phyloP scores from a whole-genome alignment of 1,140 invertebrate genomes.

The Drosophila nigromelanica region DNA sequence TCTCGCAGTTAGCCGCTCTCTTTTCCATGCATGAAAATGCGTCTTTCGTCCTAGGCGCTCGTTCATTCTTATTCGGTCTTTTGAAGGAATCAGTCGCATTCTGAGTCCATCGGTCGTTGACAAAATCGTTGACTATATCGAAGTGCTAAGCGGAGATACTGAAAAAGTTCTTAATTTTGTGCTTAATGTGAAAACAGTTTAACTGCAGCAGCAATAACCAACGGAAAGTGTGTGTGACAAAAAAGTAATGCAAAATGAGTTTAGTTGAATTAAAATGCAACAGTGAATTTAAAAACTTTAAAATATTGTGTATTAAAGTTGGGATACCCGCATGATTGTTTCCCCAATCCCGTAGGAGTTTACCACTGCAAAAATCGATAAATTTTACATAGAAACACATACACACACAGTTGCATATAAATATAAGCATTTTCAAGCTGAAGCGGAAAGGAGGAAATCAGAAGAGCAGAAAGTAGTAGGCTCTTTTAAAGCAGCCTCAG shows the following conservation, averaged over 20 bases:
- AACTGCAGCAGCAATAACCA: constrained; percentile 26
- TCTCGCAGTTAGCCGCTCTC: constrained; percentile 1
- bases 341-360: constrained; percentile 51
- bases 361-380: constrained; percentile 68
- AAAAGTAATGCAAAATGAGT: constrained; percentile 32
- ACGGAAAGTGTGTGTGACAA: constrained; percentile 41
- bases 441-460: constrained; percentile 33
- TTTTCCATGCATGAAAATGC: constrained; percentile 33
- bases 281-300: constrained; percentile 24
- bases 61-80: constrained; percentile 78
- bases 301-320: constrained; percentile 25
- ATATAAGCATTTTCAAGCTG: constrained; percentile 26
- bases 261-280: constrained; percentile 19
- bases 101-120: constrained; percentile 56
- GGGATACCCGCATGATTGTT: constrained; percentile 24
- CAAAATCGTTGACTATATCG: constrained; percentile 44
- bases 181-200: constrained; percentile 35
- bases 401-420: constrained; percentile 17
- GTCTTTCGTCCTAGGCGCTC: constrained; percentile 63
- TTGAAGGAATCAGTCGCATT: constrained; percentile 76
- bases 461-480: constrained; percentile 53
- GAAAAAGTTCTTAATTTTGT: constrained; percentile 44
- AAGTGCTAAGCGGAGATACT: constrained; percentile 61
- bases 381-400: constrained; percentile 55
- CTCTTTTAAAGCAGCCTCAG: constrained; percentile 25